These are phyloP conservation scores for Plusia festucae DNA, from an alignment of 2,888 invertebrate species.

Conservation along the genomic window DNA sequence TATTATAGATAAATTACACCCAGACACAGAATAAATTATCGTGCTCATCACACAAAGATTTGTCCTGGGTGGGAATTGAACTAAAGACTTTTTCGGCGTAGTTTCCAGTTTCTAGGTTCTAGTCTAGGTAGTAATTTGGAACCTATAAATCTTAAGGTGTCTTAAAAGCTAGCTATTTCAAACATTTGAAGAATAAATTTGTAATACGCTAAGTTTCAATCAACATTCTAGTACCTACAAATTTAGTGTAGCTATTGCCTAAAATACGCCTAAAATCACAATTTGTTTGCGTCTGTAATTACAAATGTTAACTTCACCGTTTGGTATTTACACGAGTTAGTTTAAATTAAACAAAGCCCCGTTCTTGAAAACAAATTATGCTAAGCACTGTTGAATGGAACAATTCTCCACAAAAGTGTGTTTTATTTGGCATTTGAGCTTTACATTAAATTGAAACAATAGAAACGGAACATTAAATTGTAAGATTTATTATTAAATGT, in stretches of 20 bases:
- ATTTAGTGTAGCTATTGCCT: not conserved
- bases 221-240: not conserved
- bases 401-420: slow-evolving; percentile 4
- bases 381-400: not conserved
- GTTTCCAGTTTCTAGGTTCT: not conserved
- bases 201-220: too few relatives aligned
- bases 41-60: too few relatives aligned
- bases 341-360: slow-evolving; percentile 5
- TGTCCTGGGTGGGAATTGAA: too few relatives aligned
- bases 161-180: not conserved
- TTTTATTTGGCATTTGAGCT: slow-evolving; percentile 4
- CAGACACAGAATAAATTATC: too few relatives aligned
- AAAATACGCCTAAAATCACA: slow-evolving; percentile 4
- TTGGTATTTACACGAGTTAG: slow-evolving; percentile 1
- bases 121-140: not conserved
- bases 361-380: slow-evolving; percentile 6
- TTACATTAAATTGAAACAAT: not conserved
- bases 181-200: not conserved
- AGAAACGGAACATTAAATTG: not conserved
- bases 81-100: too few relatives aligned
- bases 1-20: too few relatives aligned
- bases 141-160: not conserved
- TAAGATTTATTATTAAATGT: not conserved
- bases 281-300: not conserved
- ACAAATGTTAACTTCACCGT: not conserved